phyloP scores from a whole-genome alignment of 2,797 vertebrate genomes.

The Cirrhinus molitorella region DNA sequence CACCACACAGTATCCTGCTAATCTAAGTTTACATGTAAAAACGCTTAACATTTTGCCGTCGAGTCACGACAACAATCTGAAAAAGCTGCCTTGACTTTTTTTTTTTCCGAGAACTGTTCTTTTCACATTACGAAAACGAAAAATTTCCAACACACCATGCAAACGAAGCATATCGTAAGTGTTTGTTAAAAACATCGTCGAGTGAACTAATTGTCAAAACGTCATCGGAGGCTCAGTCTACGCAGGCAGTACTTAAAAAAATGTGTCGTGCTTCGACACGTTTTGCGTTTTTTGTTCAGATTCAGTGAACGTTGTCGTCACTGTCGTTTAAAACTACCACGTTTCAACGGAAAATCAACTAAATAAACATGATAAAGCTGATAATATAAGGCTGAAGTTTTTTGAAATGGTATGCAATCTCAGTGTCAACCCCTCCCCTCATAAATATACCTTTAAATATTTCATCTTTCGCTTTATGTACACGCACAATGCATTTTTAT shows the following conservation, averaged over 20 bases:
- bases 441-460: conserved; percentile 69
- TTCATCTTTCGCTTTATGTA: conserved; percentile 69
- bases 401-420: conserved; percentile 77
- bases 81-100: conserved; percentile 23
- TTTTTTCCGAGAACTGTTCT: background rate
- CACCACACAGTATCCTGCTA: conserved; percentile 66
- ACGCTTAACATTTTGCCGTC: conserved; percentile 63
- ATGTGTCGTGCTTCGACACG: background rate
- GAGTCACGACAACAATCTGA: background rate
- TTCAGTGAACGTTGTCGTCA: conserved; percentile 22
- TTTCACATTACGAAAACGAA: conserved; percentile 76
- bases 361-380: conserved; percentile 18
- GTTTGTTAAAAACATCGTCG: conserved; percentile 68
- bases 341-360: background rate
- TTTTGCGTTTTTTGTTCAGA: conserved; percentile 8
- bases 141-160: conserved; percentile 83
- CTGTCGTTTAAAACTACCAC: no score
- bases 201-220: conserved; percentile 63
- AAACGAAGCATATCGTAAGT: conserved; percentile 76
- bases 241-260: conserved; percentile 78
- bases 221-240: conserved; percentile 82
- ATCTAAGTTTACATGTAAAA: conserved; percentile 72
- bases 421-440: conserved; percentile 68
- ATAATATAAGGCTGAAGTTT: conserved; percentile 29
- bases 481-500: conserved; percentile 78